Percentiles rank a stretch among this genome's conserved stretches.
Conservation (phyloP, 2,113 vertebrate species). For the Takifugu bimaculatus region DNA sequence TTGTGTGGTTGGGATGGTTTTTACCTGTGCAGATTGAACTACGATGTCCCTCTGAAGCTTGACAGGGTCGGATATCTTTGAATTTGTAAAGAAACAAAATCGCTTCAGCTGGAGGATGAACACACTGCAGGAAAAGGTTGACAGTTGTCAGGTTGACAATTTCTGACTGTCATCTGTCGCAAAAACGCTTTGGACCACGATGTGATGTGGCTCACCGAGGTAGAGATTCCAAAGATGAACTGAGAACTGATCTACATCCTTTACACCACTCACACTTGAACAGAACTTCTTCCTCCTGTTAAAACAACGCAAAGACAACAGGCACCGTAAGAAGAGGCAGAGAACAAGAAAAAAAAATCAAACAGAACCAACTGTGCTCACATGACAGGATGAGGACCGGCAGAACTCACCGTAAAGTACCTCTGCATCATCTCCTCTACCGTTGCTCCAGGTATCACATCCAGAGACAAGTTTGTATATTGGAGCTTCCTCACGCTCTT, state of each 20-base stretch:
- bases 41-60: slow-evolving; percentile 1
- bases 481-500: slow-evolving; percentile 3
- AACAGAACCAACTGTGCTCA: background rate
- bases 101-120: slow-evolving; percentile 27
- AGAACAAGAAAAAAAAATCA: too few species aligned
- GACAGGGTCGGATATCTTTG: slow-evolving; percentile 1
- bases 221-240: too few species aligned
- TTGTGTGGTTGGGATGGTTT: background rate
- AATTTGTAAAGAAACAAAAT: background rate
- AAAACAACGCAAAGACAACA: background rate
- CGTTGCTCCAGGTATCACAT: slow-evolving; percentile 7
- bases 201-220: too few species aligned
- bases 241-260: too few species aligned
- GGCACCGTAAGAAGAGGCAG: background rate
- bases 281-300: too few species aligned
- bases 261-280: too few species aligned
- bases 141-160: too few species aligned
- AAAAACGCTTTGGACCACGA: too few species aligned
- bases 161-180: too few species aligned
- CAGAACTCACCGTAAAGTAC: slow-evolving; percentile 1
- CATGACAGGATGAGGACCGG: background rate
- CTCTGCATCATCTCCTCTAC: slow-evolving; percentile 13
- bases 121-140: slow-evolving; percentile 13
- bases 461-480: slow-evolving; percentile 17
- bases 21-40: slow-evolving; percentile 5